Percentiles rank a stretch among this genome's conserved stretches.
phyloP scores from a whole-genome alignment of 2,113 vertebrate genomes.

The Semicossyphus pulcher region DNA sequence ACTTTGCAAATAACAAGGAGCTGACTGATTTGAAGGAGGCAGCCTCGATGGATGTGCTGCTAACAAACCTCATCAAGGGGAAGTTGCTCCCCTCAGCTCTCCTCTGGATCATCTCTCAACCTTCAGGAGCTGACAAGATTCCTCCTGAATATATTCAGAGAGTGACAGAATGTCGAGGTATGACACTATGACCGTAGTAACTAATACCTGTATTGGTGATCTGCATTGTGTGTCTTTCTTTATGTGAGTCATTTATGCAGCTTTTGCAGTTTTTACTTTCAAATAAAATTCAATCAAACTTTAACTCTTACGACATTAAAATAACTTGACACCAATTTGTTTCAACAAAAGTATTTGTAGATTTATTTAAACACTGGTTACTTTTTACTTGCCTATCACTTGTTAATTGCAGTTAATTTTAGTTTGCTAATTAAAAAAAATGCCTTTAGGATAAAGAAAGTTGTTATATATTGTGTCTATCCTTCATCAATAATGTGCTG shows the following conservation, averaged over 20 bases:
- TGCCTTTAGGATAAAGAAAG: too few relatives aligned
- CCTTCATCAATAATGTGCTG: too few relatives aligned
- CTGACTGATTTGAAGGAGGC: not conserved
- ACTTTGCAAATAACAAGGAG: not conserved
- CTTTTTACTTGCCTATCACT: too few relatives aligned
- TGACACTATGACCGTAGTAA: not conserved
- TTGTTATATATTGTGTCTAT: too few relatives aligned
- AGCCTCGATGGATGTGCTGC: slow-evolving; percentile 21
- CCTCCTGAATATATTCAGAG: not conserved
- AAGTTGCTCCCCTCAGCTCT: slow-evolving; percentile 4
- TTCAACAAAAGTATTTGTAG: too few relatives aligned
- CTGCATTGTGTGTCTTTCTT: not conserved
- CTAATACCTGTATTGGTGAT: not conserved
- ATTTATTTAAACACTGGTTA: not conserved
- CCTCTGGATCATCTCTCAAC: slow-evolving; percentile 56
- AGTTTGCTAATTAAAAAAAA: too few relatives aligned
- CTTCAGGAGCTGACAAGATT: slow-evolving; percentile 49
- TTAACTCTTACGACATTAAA: too few relatives aligned
- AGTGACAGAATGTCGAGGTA: slow-evolving; percentile 60
- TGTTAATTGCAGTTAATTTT: too few relatives aligned
- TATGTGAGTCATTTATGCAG: too few relatives aligned
- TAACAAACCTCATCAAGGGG: slow-evolving; percentile 52
- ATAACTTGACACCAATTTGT: too few relatives aligned
- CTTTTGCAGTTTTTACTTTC: too few relatives aligned
- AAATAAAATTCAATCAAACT: too few relatives aligned